Conservation (phyloP, 2,797 vertebrate genomes). For the Enteromius argenteus region DNA sequence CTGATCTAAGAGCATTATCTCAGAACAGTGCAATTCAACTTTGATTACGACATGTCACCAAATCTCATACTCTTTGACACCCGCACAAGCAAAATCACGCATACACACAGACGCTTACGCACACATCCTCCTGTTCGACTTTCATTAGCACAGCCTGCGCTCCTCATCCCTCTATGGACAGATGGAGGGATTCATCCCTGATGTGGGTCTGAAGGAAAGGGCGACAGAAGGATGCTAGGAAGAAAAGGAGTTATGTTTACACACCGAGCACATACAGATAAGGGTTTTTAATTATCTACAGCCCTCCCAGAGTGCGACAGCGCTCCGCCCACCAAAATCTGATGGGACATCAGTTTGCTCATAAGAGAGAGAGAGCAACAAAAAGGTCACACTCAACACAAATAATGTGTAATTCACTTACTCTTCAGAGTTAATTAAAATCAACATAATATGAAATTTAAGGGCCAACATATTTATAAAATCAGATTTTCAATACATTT, state of each 20-base stretch:
- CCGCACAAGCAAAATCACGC: slow-evolving; percentile 10
- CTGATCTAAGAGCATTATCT: slow-evolving; percentile 58
- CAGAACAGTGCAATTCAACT: slow-evolving; percentile 54
- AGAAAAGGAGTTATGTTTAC: slow-evolving; percentile 44
- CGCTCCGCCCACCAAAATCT: not conserved
- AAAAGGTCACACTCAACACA: slow-evolving; percentile 14
- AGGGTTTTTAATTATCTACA: slow-evolving; percentile 51
- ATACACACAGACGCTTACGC: slow-evolving; percentile 41
- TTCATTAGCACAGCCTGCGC: slow-evolving; percentile 56
- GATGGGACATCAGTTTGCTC: slow-evolving; percentile 1
- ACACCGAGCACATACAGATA: slow-evolving; percentile 37
- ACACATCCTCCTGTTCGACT: slow-evolving; percentile 36
- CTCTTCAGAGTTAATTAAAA: slow-evolving; percentile 9
- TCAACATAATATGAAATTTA: not conserved
- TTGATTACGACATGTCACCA: slow-evolving; percentile 59
- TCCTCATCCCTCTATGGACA: slow-evolving; percentile 56
- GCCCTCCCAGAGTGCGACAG: slow-evolving; percentile 19
- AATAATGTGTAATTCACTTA: slow-evolving; percentile 1
- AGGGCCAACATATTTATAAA: not conserved
- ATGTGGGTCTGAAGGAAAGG: slow-evolving; percentile 34
- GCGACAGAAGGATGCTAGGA: slow-evolving; percentile 40
- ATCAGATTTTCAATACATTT: no score
- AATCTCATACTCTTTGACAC: slow-evolving; percentile 40
- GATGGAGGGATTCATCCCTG: slow-evolving; percentile 61
- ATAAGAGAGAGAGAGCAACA: not conserved